Evolutionary conservation across 2,113 vertebrate species (phyloP).

Genomic region (Dipodomys ordii): DNA sequence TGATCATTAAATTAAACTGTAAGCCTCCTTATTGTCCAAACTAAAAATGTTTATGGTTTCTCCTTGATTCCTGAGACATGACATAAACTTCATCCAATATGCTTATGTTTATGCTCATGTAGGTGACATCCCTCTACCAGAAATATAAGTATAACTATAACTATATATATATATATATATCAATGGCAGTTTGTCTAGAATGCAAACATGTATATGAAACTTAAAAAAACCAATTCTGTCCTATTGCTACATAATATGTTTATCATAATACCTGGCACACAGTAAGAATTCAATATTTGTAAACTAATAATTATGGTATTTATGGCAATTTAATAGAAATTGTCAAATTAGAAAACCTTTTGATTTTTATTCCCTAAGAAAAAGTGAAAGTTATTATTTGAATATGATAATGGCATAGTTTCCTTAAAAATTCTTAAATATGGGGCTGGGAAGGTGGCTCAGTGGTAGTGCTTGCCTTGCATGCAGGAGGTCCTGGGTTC

Average conservation of each 20-base stretch:
- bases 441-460: no score
- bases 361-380: not conserved
- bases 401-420: not conserved
- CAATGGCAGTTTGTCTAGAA: not conserved
- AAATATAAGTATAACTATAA: not conserved
- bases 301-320: not conserved
- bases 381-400: not conserved
- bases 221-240: not conserved
- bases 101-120: not conserved
- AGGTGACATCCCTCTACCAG: not conserved
- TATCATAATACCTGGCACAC: not conserved
- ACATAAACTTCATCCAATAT: not conserved
- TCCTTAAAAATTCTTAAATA: not conserved
- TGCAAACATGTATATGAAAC: slow-evolving; percentile 2
- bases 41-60: not conserved
- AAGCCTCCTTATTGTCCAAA: not conserved
- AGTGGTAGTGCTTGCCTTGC: no score
- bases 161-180: no score
- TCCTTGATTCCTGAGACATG: not conserved
- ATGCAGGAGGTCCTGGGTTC: no score
- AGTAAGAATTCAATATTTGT: not conserved
- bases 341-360: not conserved
- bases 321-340: slow-evolving; percentile 1
- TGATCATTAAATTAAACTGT: not conserved
- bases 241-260: no score